Conservation (phyloP, 2,888 invertebrate genomes). For the Tribolium freemani region DNA sequence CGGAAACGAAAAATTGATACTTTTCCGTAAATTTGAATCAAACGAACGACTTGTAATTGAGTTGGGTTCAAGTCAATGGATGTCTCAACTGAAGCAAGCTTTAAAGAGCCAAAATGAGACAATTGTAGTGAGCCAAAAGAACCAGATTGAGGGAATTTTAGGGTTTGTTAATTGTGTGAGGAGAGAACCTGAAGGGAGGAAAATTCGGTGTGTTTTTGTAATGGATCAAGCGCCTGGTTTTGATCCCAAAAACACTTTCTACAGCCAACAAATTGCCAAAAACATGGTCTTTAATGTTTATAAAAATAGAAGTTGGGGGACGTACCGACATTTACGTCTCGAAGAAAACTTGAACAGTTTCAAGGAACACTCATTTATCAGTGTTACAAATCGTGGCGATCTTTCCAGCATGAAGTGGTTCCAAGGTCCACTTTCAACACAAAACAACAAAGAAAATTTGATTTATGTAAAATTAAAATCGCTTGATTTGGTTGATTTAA, state of each 20-base stretch:
- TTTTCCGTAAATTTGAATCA: not conserved
- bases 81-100: slow-evolving; percentile 70
- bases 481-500: too few species aligned
- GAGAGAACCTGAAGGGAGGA: slow-evolving; percentile 71
- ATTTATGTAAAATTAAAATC: too few species aligned
- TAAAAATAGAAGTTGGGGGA: slow-evolving; percentile 72
- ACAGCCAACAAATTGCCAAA: slow-evolving; percentile 70
- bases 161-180: slow-evolving; percentile 82
- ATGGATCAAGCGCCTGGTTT: slow-evolving; percentile 77
- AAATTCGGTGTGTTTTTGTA: slow-evolving; percentile 71
- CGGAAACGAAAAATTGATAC: slow-evolving; percentile 17
- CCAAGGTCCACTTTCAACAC: slow-evolving; percentile 70
- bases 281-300: slow-evolving; percentile 86
- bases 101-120: slow-evolving; percentile 66
- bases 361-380: slow-evolving; percentile 80
- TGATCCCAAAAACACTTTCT: slow-evolving; percentile 66
- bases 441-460: too few species aligned
- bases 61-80: slow-evolving; percentile 17
- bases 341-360: slow-evolving; percentile 68
- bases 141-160: slow-evolving; percentile 82
- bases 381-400: slow-evolving; percentile 85
- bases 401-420: slow-evolving; percentile 85
- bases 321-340: slow-evolving; percentile 83
- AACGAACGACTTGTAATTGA: not conserved
- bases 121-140: slow-evolving; percentile 73